Evolutionary conservation across 2,797 vertebrate genomes (phyloP), one percentile per base, ranked within the genome.

Genomic region (Picus viridis): DNA sequence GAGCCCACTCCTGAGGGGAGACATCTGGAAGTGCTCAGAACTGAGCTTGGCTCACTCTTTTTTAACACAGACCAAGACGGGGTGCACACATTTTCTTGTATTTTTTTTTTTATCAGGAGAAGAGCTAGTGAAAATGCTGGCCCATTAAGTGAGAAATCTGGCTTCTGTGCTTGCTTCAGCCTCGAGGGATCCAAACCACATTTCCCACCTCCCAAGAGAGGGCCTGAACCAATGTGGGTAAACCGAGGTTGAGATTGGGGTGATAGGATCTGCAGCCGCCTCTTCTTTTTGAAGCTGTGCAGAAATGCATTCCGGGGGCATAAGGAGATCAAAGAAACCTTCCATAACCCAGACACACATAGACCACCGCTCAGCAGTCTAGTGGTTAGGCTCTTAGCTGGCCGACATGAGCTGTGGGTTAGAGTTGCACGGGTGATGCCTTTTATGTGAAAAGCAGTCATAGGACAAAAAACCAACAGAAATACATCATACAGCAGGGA

Each of bases 1-100:
- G 27, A 95, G 83, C 96, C 96, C 95, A 92, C n/a, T 96, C 96
- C 96, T 0, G 92, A 96, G 95, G 96, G 96, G 64, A 95, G 96
- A 96, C 96, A 96, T 95, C 95, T 96, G 96, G 89, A 93, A 67
- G 57, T 39, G 8, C 22, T 82, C 68, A 73, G 72, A 92, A 74
- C 23, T 64, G 86, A 83, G 93, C 69, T 90, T 85, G 65, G 36
- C 89, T 96, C 71, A 8, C 29, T 86, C 57, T 86, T 93, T 93
- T 92, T 70, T 83, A 93, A 84, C 3, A 1, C 0, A 0, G 89
- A 96, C 89, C 71, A 94, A 96, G 77, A 57, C 34, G 49, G 45
- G 92, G 32, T 83, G 83, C 76, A 17, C 53, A 61, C 47, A 65
- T 69, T 56, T 83, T 49, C 4, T 18, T 59, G 51, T 23, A 6